Base-by-base conservation (phyloP, 2,113 vertebrate genomes). In the Petrocephalus zakoni region DNA sequence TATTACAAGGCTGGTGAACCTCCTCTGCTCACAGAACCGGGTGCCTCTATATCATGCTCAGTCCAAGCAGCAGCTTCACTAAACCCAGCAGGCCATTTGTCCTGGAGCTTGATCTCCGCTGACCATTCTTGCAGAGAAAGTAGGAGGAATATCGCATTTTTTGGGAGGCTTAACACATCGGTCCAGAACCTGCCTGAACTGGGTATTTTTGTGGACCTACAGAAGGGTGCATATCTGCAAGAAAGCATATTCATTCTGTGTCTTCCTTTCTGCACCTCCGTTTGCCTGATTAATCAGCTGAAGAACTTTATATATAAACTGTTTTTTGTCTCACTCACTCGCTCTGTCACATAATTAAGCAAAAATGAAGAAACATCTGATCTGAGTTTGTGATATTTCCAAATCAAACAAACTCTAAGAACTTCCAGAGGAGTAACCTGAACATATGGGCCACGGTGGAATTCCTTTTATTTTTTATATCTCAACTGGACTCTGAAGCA, bases 1-100 rank as follows among this genome's bases (percentile, higher is more conserved):
- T 51, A 88, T 88, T 88, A 88, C 87, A 88, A 83, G 52, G 19
- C 29, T 56, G 37, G 53, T 34, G 75, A 56, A 83, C 51, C 52
- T 83, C 75, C 51, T n/a, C 21, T 21, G 17, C 75, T n/a, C 72
- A 19, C 75, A 46, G 75, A 78, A 82, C 19, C 25, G 22, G 87
- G 52, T 21, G 34, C 25, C 51, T 88, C 19, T 42, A 55, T 37
- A 53, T 88, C 68, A 81, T 7, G 21, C 75, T 56, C 52, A 83
- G 87, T n/a, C 17, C 17, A 53, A 17, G 29, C 21, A 53, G 52
- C 17, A 46, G 19, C 9, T 22, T 22, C 81, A 83, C 42, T 7
- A 22, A 46, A 68, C 25, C 61, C 25, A 29, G n/a, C 61, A 13
- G 61, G 61, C 25, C 61, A 29, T 68, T 13, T 29, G 61, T 68